Evolutionary conservation across 2,797 vertebrate genomes (phyloP).

Genomic region (Sebastes steindachneri): DNA sequence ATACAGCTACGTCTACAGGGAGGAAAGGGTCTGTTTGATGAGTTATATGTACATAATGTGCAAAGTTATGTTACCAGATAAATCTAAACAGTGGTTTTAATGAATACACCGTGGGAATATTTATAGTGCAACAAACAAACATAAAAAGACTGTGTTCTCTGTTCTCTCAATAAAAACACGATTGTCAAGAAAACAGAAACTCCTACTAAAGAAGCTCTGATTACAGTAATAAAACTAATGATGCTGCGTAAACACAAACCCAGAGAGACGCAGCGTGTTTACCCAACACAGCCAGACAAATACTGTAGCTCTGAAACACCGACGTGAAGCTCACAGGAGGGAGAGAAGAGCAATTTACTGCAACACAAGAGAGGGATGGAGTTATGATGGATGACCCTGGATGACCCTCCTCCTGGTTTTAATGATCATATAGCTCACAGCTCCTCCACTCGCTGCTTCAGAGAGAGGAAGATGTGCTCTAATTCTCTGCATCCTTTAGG

Average conservation of each 20-base stretch:
- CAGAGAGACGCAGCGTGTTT: neutral
- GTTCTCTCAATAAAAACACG: neutral
- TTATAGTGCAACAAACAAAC: neutral
- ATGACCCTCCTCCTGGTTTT: conserved; percentile 33
- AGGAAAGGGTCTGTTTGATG: too few species aligned
- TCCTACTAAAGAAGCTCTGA: neutral
- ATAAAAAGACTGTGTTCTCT: neutral
- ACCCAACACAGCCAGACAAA: neutral
- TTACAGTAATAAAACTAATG: neutral
- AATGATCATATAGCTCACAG: conserved; percentile 33
- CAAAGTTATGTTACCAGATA: too few species aligned
- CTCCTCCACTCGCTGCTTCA: neutral
- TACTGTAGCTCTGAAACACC: neutral
- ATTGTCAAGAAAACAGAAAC: neutral
- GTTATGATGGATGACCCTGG: conserved; percentile 46
- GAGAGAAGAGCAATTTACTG: neutral
- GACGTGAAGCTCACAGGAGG: neutral
- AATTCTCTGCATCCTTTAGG: conserved; percentile 28
- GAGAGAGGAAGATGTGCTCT: conserved; percentile 24
- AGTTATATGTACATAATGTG: too few species aligned
- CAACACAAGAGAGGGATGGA: neutral
- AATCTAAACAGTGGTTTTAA: neutral
- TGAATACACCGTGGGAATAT: neutral
- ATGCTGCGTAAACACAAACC: neutral
- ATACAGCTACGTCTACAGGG: too few species aligned